A percentile compares a stretch with the other conserved stretches of the same genome.
Evolutionary conservation across 2,888 invertebrate species (phyloP).

Genomic region (Drosophila lacicola): DNA sequence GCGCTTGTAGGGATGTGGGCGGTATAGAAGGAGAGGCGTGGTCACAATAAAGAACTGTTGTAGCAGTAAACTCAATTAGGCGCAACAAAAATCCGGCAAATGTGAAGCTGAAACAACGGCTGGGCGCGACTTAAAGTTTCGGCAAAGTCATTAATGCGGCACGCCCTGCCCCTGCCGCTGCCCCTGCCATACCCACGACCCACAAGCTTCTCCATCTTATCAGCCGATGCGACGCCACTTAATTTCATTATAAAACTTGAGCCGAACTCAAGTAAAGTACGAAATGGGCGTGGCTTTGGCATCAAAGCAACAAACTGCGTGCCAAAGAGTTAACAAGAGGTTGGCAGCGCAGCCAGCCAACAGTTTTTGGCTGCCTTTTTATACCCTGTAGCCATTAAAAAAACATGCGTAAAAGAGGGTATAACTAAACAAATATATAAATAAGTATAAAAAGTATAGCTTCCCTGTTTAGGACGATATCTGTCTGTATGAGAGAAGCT

Average conservation of each 20-base stretch:
- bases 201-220: not conserved
- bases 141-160: constrained; percentile 49
- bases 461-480: too few relatives aligned
- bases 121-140: constrained; percentile 40
- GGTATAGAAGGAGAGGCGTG: not conserved
- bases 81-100: constrained; percentile 34
- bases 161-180: constrained; percentile 2
- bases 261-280: constrained; percentile 16
- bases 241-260: constrained; percentile 44
- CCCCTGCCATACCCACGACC: not conserved
- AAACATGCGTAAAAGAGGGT: not conserved
- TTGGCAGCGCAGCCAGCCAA: not conserved
- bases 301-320: constrained; percentile 27
- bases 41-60: constrained; percentile 14
- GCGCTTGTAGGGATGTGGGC: not conserved
- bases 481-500: too few relatives aligned
- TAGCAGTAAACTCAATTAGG: constrained; percentile 70
- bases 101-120: not conserved
- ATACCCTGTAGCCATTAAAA: not conserved
- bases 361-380: not conserved
- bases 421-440: too few relatives aligned
- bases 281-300: constrained; percentile 22
- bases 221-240: constrained; percentile 21
- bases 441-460: too few relatives aligned
- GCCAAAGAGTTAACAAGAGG: constrained; percentile 39